A percentile compares a stretch with the other conserved stretches of the same genome.
These are phyloP conservation scores for Melinaea menophilus DNA, from an alignment of 2,888 invertebrate species.

Conservation along the genomic window DNA sequence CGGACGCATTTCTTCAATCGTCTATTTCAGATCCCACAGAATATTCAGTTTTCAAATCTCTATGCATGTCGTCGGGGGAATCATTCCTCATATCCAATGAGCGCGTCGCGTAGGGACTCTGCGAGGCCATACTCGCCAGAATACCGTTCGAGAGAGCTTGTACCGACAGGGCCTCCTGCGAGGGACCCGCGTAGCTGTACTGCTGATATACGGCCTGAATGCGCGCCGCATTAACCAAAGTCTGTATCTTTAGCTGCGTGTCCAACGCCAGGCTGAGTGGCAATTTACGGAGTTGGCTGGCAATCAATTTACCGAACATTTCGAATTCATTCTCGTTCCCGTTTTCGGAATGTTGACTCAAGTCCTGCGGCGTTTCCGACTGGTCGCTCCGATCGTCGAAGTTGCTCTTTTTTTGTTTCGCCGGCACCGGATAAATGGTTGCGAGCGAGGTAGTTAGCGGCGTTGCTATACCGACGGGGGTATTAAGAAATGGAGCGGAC, in stretches of 20 bases:
- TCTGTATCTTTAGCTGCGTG: constrained; percentile 71
- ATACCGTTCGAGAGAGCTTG: constrained; percentile 72
- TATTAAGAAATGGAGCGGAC: constrained; percentile 64
- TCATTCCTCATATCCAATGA: constrained; percentile 54
- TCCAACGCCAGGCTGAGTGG: constrained; percentile 68
- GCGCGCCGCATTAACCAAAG: constrained; percentile 66
- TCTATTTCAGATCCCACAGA: constrained; percentile 64
- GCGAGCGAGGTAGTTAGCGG: constrained; percentile 69
- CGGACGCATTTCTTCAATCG: constrained; percentile 43
- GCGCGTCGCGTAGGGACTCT: constrained; percentile 54
- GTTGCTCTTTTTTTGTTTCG: constrained; percentile 66
- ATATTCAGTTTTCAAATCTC: constrained; percentile 63
- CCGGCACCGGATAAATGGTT: constrained; percentile 64
- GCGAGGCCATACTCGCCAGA: constrained; percentile 65
- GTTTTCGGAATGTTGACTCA: constrained; percentile 69
- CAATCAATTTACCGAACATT: constrained; percentile 72
- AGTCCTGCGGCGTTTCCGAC: constrained; percentile 64
- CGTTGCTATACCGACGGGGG: constrained; percentile 71
- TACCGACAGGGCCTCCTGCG: constrained; percentile 67
- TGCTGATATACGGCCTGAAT: constrained; percentile 73
- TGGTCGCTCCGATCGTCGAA: constrained; percentile 57
- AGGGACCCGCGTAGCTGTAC: constrained; percentile 71
- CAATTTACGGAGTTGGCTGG: constrained; percentile 68
- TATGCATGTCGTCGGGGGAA: constrained; percentile 63
- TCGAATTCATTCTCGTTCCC: constrained; percentile 72